A percentile compares a stretch with the other conserved stretches of the same genome.
Conservation (phyloP, 2,888 invertebrate genomes). For the Neocrepidodera transversa region DNA sequence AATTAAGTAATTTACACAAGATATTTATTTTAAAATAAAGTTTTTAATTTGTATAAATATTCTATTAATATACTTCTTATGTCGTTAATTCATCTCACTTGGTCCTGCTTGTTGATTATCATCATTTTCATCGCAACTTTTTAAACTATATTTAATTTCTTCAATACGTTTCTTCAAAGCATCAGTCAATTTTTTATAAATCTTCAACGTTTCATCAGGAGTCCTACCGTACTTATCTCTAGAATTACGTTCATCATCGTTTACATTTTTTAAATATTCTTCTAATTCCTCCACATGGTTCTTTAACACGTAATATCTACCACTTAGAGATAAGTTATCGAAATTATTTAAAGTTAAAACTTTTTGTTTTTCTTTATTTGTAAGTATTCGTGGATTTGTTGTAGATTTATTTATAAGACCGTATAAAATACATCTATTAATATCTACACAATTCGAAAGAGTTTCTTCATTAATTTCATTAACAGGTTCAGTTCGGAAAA, state of each 20-base stretch:
- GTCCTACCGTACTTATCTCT: constrained; percentile 51
- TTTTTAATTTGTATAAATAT: too few relatives aligned
- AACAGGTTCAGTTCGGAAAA: constrained; percentile 40
- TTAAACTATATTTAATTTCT: constrained; percentile 32
- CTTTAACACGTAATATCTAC: constrained; percentile 51
- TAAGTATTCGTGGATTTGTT: constrained; percentile 41
- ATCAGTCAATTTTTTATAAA: constrained; percentile 49
- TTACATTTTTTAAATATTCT: constrained; percentile 40
- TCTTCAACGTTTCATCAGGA: constrained; percentile 48
- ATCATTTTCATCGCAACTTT: neutral
- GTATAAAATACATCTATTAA: constrained; percentile 51
- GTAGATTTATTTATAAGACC: constrained; percentile 47
- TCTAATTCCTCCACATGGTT: constrained; percentile 50
- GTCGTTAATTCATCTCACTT: too few relatives aligned
- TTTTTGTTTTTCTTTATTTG: constrained; percentile 47
- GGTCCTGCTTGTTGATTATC: too few relatives aligned
- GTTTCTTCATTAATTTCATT: constrained; percentile 42
- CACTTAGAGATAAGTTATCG: constrained; percentile 52
- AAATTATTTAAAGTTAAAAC: constrained; percentile 54
- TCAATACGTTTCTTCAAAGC: constrained; percentile 43
- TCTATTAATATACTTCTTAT: too few relatives aligned
- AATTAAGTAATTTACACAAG: too few relatives aligned
- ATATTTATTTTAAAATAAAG: too few relatives aligned
- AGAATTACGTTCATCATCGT: constrained; percentile 38
- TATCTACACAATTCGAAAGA: constrained; percentile 49